phyloP scores from a whole-genome alignment of 2,888 invertebrate species.

The Diplazon laetatorius region DNA sequence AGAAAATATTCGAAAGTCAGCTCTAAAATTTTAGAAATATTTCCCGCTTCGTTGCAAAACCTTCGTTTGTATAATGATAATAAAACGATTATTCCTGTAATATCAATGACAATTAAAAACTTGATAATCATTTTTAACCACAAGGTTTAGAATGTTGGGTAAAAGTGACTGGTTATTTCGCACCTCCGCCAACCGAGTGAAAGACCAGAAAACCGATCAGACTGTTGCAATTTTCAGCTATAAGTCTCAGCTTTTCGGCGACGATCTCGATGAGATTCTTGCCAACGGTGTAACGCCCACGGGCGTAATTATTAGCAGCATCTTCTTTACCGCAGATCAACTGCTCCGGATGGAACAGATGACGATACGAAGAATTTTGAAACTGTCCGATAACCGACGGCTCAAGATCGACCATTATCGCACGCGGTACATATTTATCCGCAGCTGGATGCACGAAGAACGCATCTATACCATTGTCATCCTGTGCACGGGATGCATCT shows the following conservation, averaged over 20 bases:
- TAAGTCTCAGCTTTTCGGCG: constrained; percentile 82
- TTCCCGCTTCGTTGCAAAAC: no score
- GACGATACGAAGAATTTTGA: constrained; percentile 78
- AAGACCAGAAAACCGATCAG: constrained; percentile 68
- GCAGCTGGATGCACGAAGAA: constrained; percentile 83
- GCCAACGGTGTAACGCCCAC: constrained; percentile 84
- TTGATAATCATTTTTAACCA: neutral
- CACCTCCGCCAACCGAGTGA: constrained; percentile 66
- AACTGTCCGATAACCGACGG: constrained; percentile 83
- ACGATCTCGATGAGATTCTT: constrained; percentile 82
- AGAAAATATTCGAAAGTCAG: no score
- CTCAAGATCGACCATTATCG: constrained; percentile 85
- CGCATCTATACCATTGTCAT: constrained; percentile 82
- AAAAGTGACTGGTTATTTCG: neutral
- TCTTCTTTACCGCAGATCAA: constrained; percentile 84
- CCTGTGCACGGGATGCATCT: constrained; percentile 75
- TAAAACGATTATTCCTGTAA: no score
- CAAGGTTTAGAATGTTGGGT: neutral
- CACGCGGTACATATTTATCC: constrained; percentile 85
- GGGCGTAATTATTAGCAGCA: constrained; percentile 84
- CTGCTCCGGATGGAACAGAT: constrained; percentile 85
- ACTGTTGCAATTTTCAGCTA: constrained; percentile 76
- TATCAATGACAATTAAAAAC: no score
- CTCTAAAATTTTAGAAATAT: neutral
- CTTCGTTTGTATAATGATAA: no score